phyloP scores from a whole-genome alignment of 2,113 vertebrate species.

The Abramis brama region DNA sequence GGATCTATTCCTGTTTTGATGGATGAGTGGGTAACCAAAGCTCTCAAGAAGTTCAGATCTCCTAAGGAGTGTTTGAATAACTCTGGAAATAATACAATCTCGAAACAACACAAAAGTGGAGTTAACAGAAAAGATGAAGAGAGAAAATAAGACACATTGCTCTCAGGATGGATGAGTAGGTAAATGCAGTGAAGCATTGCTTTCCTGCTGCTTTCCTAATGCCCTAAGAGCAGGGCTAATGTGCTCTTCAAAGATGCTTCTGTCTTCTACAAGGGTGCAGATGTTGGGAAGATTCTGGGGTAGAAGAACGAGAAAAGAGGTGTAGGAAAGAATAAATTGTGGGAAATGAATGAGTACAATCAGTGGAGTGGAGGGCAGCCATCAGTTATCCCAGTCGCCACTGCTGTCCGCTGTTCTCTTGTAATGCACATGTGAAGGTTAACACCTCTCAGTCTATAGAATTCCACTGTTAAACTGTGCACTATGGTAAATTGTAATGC shows the following conservation, averaged over 20 bases:
- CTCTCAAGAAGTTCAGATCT: background rate
- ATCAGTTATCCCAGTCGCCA: constrained; percentile 35
- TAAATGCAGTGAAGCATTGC: constrained; percentile 46
- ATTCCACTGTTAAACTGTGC: background rate
- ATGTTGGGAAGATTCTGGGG: constrained; percentile 26
- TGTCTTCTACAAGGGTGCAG: constrained; percentile 39
- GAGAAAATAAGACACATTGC: constrained; percentile 33
- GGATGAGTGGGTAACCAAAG: constrained; percentile 7
- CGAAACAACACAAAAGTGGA: background rate
- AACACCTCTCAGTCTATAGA: constrained; percentile 7
- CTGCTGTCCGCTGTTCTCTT: background rate
- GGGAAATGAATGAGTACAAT: constrained; percentile 40
- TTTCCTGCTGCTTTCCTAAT: constrained; percentile 51
- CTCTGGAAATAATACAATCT: background rate
- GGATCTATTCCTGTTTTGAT: background rate
- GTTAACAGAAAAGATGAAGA: background rate
- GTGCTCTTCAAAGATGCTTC: constrained; percentile 43
- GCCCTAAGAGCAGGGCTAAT: constrained; percentile 52
- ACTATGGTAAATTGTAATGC: background rate
- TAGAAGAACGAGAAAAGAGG: background rate
- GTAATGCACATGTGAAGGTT: constrained; percentile 38
- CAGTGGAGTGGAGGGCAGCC: constrained; percentile 29
- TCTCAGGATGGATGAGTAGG: constrained; percentile 49
- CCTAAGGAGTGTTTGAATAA: constrained; percentile 1
- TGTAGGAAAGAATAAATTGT: background rate